phyloP scores from a whole-genome alignment of 2,797 vertebrate genomes.

The Trachops cirrhosus region DNA sequence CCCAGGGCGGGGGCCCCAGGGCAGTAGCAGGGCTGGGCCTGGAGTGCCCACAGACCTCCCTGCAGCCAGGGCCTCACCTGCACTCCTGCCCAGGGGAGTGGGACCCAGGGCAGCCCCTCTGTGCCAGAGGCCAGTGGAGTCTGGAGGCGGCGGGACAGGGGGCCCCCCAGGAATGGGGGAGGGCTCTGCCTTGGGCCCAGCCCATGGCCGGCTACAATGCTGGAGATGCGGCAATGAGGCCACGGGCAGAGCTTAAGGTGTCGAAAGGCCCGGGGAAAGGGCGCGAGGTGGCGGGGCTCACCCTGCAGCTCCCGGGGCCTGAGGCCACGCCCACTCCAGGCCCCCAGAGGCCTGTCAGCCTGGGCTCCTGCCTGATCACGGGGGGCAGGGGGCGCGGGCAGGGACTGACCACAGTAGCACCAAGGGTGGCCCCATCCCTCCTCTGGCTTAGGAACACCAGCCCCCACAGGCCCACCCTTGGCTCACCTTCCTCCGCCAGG shows the following conservation, averaged over 20 bases:
- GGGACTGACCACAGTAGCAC: not conserved
- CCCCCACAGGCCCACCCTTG: not conserved
- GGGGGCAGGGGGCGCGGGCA: not conserved
- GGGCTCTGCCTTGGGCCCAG: not conserved
- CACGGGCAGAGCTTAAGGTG: not conserved
- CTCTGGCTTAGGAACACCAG: not conserved
- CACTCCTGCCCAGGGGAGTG: no score
- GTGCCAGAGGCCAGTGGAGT: not conserved
- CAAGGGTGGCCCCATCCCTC: not conserved
- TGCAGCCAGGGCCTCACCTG: not conserved
- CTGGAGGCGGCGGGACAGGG: not conserved
- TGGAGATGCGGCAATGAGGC: not conserved
- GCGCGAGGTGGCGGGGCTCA: not conserved
- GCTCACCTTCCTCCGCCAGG: not conserved
- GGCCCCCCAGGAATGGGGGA: not conserved
- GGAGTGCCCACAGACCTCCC: not conserved
- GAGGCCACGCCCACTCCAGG: not conserved
- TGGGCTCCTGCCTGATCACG: not conserved
- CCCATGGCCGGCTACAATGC: not conserved
- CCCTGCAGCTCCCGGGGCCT: not conserved
- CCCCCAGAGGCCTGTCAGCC: not conserved
- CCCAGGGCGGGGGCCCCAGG: not conserved
- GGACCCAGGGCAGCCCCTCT: not conserved
- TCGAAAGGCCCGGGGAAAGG: conserved; percentile 45
- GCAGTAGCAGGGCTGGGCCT: not conserved